Evolutionary conservation across 2,113 vertebrate species (phyloP).

Genomic region (Carassius carassius): DNA sequence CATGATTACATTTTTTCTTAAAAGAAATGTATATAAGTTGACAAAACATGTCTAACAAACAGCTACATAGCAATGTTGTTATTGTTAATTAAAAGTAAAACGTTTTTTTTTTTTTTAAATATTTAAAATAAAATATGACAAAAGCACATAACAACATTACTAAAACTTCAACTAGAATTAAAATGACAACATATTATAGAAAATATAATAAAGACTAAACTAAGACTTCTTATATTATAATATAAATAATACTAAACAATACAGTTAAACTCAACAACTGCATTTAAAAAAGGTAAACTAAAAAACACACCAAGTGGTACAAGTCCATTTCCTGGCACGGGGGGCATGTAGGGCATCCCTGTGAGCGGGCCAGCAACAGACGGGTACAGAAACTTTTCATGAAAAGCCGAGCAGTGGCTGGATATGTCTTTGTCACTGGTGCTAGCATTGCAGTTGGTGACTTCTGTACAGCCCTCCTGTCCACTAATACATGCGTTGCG

Average conservation of each 20-base stretch:
- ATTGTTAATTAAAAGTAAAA: background rate
- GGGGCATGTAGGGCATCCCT: constrained; percentile 80
- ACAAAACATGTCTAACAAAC: background rate
- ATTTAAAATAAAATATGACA: background rate
- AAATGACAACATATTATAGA: no score
- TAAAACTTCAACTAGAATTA: no score
- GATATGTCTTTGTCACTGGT: constrained; percentile 77
- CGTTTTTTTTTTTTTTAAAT: no score
- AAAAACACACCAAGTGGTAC: constrained; percentile 70
- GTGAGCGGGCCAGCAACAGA: constrained; percentile 71
- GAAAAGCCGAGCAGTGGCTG: constrained; percentile 75
- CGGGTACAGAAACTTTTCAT: constrained; percentile 81
- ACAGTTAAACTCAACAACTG: background rate
- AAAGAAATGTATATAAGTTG: background rate
- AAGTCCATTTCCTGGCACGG: constrained; percentile 72
- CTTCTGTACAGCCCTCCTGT: constrained; percentile 73
- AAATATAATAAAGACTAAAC: no score
- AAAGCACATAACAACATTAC: no score
- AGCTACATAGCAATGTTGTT: background rate
- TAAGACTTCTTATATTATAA: background rate
- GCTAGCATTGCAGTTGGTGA: constrained; percentile 65
- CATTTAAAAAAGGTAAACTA: background rate
- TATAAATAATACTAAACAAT: background rate
- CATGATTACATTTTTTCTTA: background rate
- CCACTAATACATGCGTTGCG: constrained; percentile 72